Conservation (phyloP, 2,888 invertebrate genomes). For the Minunthozetes semirufus region DNA sequence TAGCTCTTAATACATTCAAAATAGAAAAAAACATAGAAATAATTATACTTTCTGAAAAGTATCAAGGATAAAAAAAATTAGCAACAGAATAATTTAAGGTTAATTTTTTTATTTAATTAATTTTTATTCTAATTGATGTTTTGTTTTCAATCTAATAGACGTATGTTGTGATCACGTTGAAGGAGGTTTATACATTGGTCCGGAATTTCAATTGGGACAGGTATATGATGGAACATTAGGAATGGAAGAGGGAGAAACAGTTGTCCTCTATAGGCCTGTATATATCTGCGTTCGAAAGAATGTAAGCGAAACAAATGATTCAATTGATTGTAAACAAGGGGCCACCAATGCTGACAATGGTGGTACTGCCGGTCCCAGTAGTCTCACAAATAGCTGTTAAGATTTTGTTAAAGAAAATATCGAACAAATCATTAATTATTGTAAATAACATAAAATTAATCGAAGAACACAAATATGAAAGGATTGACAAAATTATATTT, state of each 20-base stretch:
- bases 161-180: slow-evolving; percentile 65
- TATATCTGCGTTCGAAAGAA: slow-evolving; percentile 49
- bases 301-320: not conserved
- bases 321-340: not conserved
- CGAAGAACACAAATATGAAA: too few relatives aligned
- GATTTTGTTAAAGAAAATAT: too few relatives aligned
- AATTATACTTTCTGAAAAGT: too few relatives aligned
- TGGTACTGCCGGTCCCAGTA: slow-evolving; percentile 1
- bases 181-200: slow-evolving; percentile 68
- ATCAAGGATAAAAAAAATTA: too few relatives aligned
- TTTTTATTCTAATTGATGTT: not conserved
- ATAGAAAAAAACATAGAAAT: too few relatives aligned
- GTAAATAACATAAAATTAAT: too few relatives aligned
- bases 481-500: too few relatives aligned
- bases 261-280: slow-evolving; percentile 61
- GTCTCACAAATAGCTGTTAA: slow-evolving; percentile 5
- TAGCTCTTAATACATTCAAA: too few relatives aligned
- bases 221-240: slow-evolving; percentile 67
- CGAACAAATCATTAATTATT: not conserved
- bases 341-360: too few relatives aligned
- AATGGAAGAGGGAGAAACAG: slow-evolving; percentile 54
- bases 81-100: not conserved
- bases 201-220: slow-evolving; percentile 68
- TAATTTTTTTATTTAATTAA: not conserved
- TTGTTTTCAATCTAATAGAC: slow-evolving; percentile 51